Evolutionary conservation across 2,797 vertebrate species (phyloP).

Genomic region (Chelmon rostratus): DNA sequence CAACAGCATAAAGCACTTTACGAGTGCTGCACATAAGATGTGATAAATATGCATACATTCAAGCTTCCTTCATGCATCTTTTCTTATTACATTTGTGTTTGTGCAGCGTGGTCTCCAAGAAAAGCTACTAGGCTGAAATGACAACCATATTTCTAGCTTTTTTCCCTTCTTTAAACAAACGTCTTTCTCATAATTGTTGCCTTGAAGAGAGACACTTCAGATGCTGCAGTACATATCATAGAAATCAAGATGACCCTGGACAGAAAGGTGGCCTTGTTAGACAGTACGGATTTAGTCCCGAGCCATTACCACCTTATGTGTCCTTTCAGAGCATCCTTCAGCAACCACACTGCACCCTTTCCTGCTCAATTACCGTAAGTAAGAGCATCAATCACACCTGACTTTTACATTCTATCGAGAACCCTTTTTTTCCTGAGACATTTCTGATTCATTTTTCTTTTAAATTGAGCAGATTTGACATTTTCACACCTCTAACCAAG

Average conservation of each 20-base stretch:
- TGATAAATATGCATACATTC: conserved; percentile 17
- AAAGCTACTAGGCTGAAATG: not conserved
- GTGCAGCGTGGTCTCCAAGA: not conserved
- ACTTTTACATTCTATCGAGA: not conserved
- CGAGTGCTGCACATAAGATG: not conserved
- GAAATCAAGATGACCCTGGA: conserved; percentile 1
- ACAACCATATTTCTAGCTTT: not conserved
- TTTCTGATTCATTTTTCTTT: not conserved
- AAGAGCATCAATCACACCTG: not conserved
- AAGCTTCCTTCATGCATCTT: conserved; percentile 9
- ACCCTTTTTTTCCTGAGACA: not conserved
- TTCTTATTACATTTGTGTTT: conserved; percentile 4
- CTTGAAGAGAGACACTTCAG: not conserved
- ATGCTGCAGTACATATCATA: not conserved
- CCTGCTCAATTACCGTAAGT: not conserved
- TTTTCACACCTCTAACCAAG: not conserved
- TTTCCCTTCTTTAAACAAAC: not conserved
- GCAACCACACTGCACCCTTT: not conserved
- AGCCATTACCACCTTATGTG: not conserved
- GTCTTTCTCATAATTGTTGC: not conserved
- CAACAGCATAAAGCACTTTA: not conserved
- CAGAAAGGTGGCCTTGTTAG: not conserved
- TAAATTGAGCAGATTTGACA: not conserved
- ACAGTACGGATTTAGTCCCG: not conserved
- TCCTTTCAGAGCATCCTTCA: conserved; percentile 8